Evolutionary conservation across 1,140 invertebrate genomes (phyloP).

Genomic region (Ylistrum balloti): DNA sequence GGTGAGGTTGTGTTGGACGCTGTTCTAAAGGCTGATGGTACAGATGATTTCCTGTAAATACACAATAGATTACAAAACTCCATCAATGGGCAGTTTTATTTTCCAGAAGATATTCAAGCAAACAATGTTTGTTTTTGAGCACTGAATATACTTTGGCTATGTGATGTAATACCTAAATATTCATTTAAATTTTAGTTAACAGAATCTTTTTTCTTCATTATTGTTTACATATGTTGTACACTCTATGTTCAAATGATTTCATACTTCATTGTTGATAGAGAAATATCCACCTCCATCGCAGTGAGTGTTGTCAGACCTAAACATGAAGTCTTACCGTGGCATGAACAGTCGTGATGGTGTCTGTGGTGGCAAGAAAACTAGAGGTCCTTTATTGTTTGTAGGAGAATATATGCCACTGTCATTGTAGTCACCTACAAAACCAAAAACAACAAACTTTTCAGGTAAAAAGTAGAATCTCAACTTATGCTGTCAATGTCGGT

Average conservation of each 20-base stretch:
- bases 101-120: too few species aligned
- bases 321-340: slow-evolving; percentile 67
- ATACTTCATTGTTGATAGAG: not conserved
- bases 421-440: not conserved
- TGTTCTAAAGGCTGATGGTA: slow-evolving; percentile 72
- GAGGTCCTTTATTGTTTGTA: slow-evolving; percentile 52
- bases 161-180: too few species aligned
- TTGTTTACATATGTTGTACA: not conserved
- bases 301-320: not conserved
- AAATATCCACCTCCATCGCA: not conserved
- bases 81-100: too few species aligned
- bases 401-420: not conserved
- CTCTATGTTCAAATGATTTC: not conserved
- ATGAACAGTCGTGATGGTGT: slow-evolving; percentile 72
- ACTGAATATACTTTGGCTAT: too few species aligned
- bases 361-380: slow-evolving; percentile 65
- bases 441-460: too few species aligned
- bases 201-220: too few species aligned
- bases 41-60: slow-evolving; percentile 66
- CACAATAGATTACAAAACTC: not conserved
- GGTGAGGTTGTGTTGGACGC: slow-evolving; percentile 79
- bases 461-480: too few species aligned
- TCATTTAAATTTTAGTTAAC: too few species aligned
- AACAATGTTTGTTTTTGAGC: too few species aligned
- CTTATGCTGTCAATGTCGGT: too few species aligned